Conservation (phyloP, 1,140 invertebrate species). For the Platyura marginata region DNA sequence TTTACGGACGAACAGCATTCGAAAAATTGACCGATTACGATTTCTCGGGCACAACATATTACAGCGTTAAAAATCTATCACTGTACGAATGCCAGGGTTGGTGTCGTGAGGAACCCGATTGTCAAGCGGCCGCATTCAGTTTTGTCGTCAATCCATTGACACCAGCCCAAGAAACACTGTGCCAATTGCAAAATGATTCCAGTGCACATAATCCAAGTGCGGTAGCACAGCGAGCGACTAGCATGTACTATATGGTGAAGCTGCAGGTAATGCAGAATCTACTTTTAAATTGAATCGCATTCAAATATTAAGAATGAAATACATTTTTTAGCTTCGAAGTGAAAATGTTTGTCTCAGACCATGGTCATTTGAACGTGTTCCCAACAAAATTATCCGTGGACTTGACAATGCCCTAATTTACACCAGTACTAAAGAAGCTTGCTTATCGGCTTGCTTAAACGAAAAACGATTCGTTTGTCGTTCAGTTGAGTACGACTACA, state of each 20-base stretch:
- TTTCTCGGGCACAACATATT: slow-evolving; percentile 78
- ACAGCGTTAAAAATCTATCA: slow-evolving; percentile 79
- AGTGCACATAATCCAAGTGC: slow-evolving; percentile 71
- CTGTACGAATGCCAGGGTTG: slow-evolving; percentile 88
- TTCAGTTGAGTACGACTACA: slow-evolving; percentile 86
- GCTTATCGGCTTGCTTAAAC: slow-evolving; percentile 76
- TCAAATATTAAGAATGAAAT: too few species aligned
- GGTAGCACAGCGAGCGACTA: slow-evolving; percentile 60
- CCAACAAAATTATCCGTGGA: slow-evolving; percentile 77
- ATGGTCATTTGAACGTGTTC: slow-evolving; percentile 84
- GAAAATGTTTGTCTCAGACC: slow-evolving; percentile 80
- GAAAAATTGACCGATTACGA: slow-evolving; percentile 86
- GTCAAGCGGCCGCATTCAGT: slow-evolving; percentile 77
- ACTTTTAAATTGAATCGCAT: too few species aligned
- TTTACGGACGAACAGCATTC: slow-evolving; percentile 58
- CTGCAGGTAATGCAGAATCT: slow-evolving; percentile 36
- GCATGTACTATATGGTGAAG: slow-evolving; percentile 92
- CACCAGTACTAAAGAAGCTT: slow-evolving; percentile 84
- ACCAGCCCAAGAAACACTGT: slow-evolving; percentile 79
- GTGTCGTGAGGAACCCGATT: slow-evolving; percentile 81
- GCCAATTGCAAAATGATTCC: slow-evolving; percentile 83
- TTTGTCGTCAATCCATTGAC: slow-evolving; percentile 82
- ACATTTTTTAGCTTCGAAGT: slow-evolving; percentile 38
- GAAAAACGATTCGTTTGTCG: slow-evolving; percentile 83
- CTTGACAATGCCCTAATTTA: slow-evolving; percentile 83